Evolutionary conservation across 2,797 vertebrate species (phyloP).

Genomic region (Eleutherodactylus coqui): DNA sequence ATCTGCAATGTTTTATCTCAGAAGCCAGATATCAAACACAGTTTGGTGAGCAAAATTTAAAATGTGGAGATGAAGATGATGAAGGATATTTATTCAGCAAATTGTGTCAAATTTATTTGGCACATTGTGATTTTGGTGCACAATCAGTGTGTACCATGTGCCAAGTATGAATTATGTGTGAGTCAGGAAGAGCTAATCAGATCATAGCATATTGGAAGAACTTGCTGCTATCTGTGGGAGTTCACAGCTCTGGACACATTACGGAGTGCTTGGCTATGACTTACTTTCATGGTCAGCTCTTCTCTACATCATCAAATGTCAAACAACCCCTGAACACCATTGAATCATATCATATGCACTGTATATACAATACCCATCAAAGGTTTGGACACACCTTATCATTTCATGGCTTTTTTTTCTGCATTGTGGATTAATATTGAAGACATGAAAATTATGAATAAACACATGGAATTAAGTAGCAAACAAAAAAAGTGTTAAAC

Average conservation of each 20-base stretch:
- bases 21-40: no score
- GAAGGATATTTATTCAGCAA: no score
- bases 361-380: no score
- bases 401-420: no score
- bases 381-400: no score
- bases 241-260: background rate
- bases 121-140: background rate
- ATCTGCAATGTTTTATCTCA: no score
- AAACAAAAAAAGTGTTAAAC: no score
- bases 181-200: background rate
- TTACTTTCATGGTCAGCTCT: background rate
- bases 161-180: background rate
- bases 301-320: background rate
- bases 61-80: no score
- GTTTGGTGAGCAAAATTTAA: no score
- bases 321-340: background rate
- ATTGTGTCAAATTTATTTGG: background rate
- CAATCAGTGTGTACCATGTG: background rate
- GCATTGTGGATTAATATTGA: no score
- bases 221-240: background rate
- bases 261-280: background rate
- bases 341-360: background rate
- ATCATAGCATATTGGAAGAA: background rate
- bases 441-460: no score
- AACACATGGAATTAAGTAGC: no score